A percentile compares a stretch with the other conserved stretches of the same genome.
These are phyloP conservation scores for Drosophila tani DNA, from an alignment of 1,140 invertebrate species.

Conservation along the genomic window DNA sequence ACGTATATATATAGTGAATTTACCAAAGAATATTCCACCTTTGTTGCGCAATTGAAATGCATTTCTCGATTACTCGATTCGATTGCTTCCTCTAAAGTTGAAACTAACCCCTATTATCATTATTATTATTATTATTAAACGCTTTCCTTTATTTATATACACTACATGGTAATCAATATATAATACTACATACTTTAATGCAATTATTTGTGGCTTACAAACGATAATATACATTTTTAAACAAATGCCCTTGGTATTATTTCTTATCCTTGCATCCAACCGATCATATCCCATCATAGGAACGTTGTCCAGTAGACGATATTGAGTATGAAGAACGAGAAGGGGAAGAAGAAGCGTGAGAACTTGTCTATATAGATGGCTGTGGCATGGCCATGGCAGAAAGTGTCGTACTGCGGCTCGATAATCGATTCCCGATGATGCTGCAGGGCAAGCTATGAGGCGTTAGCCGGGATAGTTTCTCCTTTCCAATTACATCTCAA, in stretches of 20 bases:
- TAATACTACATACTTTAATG: conserved; percentile 68
- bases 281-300: conserved; percentile 87
- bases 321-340: conserved; percentile 94
- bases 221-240: conserved; percentile 83
- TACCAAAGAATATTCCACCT: conserved; percentile 83
- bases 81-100: conserved; percentile 70
- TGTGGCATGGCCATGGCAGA: conserved; percentile 93
- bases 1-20: conserved; percentile 78
- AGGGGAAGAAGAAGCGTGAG: conserved; percentile 94
- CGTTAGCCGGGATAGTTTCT: conserved; percentile 11
- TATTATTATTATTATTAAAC: conserved; percentile 61
- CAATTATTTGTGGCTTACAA: conserved; percentile 76
- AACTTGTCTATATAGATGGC: conserved; percentile 94
- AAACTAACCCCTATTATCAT: conserved; percentile 61
- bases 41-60: conserved; percentile 81
- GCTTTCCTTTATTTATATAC: conserved; percentile 77
- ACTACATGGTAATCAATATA: conserved; percentile 67
- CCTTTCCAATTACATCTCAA: no score
- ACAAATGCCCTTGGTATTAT: conserved; percentile 79
- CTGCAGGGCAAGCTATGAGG: conserved; percentile 55
- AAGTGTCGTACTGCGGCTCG: conserved; percentile 92
- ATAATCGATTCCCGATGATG: conserved; percentile 85
- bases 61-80: conserved; percentile 58
- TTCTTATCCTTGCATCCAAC: conserved; percentile 22
- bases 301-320: conserved; percentile 96